A percentile compares a stretch with the other conserved stretches of the same genome.
phyloP scores from a whole-genome alignment of 92 coral and sea anemone genomes.

The Phenganax stokvisi region DNA sequence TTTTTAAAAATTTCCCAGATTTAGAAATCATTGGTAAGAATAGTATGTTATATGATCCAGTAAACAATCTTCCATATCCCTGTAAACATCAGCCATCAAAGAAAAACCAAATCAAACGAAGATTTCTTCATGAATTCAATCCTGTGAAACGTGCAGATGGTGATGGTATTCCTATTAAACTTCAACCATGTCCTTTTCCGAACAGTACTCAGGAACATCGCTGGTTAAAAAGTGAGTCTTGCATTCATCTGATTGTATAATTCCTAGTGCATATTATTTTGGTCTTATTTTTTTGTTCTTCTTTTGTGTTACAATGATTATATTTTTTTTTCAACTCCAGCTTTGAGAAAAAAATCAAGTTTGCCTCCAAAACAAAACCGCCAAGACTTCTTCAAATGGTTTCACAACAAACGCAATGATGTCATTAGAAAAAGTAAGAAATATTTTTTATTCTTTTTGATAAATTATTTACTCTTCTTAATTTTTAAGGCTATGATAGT shows the following conservation, averaged over 20 bases:
- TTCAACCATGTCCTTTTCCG: slow-evolving; percentile 38
- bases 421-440: slow-evolving; percentile 33
- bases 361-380: neutral
- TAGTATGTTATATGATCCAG: slow-evolving; percentile 36
- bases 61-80: slow-evolving; percentile 33
- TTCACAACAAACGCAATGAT: slow-evolving; percentile 23
- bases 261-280: neutral
- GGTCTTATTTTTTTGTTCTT: neutral
- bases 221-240: slow-evolving; percentile 24
- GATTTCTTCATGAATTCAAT: neutral
- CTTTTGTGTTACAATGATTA: neutral
- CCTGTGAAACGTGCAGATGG: slow-evolving; percentile 35
- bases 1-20: neutral
- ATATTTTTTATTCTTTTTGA: neutral
- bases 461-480: too few relatives aligned
- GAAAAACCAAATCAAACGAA: neutral
- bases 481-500: too few relatives aligned
- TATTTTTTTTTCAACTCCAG: neutral
- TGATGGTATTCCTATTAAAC: slow-evolving; percentile 22
- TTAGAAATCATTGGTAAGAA: slow-evolving; percentile 33
- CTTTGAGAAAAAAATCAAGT: neutral
- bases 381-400: neutral
- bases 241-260: neutral
- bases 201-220: slow-evolving; percentile 39
- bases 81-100: slow-evolving; percentile 16